A percentile compares a stretch with the other conserved stretches of the same genome.
Conservation (phyloP, 2,888 invertebrate species). For the Chrysolina haemoptera region DNA sequence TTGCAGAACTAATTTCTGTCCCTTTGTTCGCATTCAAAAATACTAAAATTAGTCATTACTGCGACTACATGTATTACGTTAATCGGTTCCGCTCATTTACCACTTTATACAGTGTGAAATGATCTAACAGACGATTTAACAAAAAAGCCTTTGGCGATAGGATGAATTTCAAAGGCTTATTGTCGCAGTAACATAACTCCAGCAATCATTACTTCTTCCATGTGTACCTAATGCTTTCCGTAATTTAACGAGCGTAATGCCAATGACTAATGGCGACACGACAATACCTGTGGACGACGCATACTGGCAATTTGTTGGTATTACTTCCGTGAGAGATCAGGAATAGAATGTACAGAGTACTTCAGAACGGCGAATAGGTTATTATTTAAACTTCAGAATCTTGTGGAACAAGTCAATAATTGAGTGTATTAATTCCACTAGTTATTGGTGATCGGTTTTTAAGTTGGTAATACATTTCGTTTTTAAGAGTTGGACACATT, state of each 20-base stretch:
- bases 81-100: conserved; percentile 41
- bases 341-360: background rate
- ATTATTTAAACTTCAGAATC: too few relatives aligned
- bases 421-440: too few relatives aligned
- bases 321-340: background rate
- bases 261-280: conserved; percentile 26
- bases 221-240: conserved; percentile 57
- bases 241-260: conserved; percentile 52
- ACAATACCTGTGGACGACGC: background rate
- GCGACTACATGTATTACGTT: conserved; percentile 13
- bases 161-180: conserved; percentile 33
- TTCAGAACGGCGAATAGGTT: background rate
- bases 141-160: conserved; percentile 35
- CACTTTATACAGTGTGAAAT: conserved; percentile 42
- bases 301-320: background rate
- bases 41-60: background rate
- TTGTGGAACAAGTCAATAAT: too few relatives aligned
- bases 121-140: conserved; percentile 47
- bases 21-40: background rate
- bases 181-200: conserved; percentile 35
- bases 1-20: too few relatives aligned
- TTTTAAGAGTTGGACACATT: too few relatives aligned
- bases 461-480: too few relatives aligned
- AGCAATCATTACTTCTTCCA: conserved; percentile 53
- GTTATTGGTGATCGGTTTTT: too few relatives aligned